These are phyloP conservation scores for Sardina pilchardus DNA, from an alignment of 2,113 vertebrate genomes.

Conservation along the genomic window DNA sequence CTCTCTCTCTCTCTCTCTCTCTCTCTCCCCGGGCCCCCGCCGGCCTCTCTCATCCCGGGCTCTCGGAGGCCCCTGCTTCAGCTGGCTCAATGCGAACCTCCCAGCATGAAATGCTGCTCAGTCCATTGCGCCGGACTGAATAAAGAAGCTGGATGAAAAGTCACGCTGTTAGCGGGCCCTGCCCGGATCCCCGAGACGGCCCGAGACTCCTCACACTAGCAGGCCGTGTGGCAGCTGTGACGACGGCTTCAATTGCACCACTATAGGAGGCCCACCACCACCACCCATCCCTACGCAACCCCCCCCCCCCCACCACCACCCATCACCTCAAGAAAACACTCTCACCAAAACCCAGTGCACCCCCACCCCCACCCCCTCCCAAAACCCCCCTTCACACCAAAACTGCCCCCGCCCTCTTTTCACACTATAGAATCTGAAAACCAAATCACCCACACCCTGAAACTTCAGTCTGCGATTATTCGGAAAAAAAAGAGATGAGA, in stretches of 20 bases:
- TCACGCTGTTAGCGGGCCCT: constrained; percentile 64
- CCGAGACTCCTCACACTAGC: constrained; percentile 21
- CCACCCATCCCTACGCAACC: constrained; percentile 35
- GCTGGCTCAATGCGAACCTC: constrained; percentile 71
- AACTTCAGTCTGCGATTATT: too few relatives aligned
- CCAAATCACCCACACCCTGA: constrained; percentile 67
- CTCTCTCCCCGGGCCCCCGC: constrained; percentile 47
- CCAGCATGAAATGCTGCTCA: constrained; percentile 63
- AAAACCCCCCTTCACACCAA: not conserved
- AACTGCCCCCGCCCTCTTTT: constrained; percentile 67
- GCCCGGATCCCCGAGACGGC: constrained; percentile 42
- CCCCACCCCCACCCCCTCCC: not conserved
- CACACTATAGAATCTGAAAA: constrained; percentile 71
- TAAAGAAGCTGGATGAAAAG: constrained; percentile 43
- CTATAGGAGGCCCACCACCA: constrained; percentile 68
- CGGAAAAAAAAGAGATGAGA: not conserved
- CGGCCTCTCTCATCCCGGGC: constrained; percentile 35
- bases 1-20: too few relatives aligned
- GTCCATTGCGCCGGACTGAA: constrained; percentile 57
- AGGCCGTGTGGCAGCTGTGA: constrained; percentile 75
- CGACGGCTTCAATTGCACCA: constrained; percentile 74
- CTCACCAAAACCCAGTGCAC: not conserved
- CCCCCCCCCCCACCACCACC: not conserved
- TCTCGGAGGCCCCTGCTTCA: constrained; percentile 64
- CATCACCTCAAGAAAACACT: not conserved